Base-by-base conservation (phyloP, 2,113 vertebrate genomes). In the Gallinago media region DNA sequence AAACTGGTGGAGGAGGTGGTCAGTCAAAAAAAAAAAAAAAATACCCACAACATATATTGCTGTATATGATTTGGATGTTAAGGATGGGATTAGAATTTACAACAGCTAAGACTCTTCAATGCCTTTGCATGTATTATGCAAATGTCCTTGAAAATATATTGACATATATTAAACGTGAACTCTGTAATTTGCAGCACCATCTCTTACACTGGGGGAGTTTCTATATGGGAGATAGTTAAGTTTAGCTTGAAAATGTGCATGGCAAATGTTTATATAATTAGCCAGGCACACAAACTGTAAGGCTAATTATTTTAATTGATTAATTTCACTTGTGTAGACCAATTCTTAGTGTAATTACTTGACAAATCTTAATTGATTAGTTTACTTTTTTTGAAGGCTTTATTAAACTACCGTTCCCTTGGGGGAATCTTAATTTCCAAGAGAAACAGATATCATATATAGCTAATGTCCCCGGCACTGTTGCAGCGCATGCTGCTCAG, bases 111-210 rank as follows among this genome's bases (percentile, higher is more conserved):
- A 59, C 29, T 88, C 66, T 88, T 92, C 76, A 91, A 40, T 77
- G 81, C 11, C 84, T 96, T 91, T 94, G 61, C 91, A 96, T 96
- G 32, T 22, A 84, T 95, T 95, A 94, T 92, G 85, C 46, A 92
- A 91, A 95, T 94, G 5, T 52, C 18, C 59, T 88, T 89, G 80
- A 88, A 94, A 91, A 91, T 86, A 59, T 63, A 95, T 63, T 86
- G 93, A 87, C 77, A 73, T 82, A 79, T 92, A 87, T 92, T 95
- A 93, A 89, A 70, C 25, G 29, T 81, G 79, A 92, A 78, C 72
- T 78, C 56, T 86, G 46, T 90, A 90, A 84, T 89, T 84, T 92
- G 52, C 56, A 25, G 40, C 63, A n/a, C 72, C 55, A 15, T 91
- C 34, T 74, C 59, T 82, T 59, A 66, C 22, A 77, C 32, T 31